Evolutionary conservation across 1,140 invertebrate species (phyloP), one percentile per base, ranked within the genome.

Genomic region (Venustaconcha ellipsiformis): DNA sequence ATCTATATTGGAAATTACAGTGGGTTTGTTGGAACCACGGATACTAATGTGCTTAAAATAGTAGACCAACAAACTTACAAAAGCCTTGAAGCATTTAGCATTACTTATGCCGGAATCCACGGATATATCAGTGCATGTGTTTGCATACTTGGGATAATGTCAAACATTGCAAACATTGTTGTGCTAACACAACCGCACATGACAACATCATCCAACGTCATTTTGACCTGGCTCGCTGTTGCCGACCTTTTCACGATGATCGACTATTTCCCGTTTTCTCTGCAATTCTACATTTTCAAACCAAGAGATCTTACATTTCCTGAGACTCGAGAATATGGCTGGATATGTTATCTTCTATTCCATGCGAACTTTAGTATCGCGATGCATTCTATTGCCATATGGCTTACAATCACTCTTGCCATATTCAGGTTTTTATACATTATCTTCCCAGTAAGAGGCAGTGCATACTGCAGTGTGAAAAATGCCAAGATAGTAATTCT

Each of bases 371-470:
- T 97, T 87, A 90, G 92, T 13, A 89, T 92, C 93, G 94, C 96
- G 1, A 92, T 95, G 86, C 97, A 99, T 88, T 97, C 96, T 0
- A 95, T 98, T 63, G 96, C 96, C 0, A 98, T 97, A 73, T 97
- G 95, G 93, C 88, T 99, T 76, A 98, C 97, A 0, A 94, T 99
- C 0, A 95, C 95, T 3, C 88, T 99, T 60, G 97, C 97, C 1
- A 93, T 98, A 11, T 99, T 97, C 95, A 91, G 97, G 11, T 98
- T 96, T 87, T 94, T 98, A 20, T 96, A 95, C 1, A 95, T 97
- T 1, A 92, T 92, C 75, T 88, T 93, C 84, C 95, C 95, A 0
- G 94, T 95, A 70, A 92, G 92, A 67, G 96, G 95, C 87, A 91
- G 48, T 14, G 64, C 74, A 11, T 95, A 95, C 93, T 97, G 95